Base-by-base conservation (phyloP, 2,113 vertebrate genomes). In the Puntigrus tetrazona region DNA sequence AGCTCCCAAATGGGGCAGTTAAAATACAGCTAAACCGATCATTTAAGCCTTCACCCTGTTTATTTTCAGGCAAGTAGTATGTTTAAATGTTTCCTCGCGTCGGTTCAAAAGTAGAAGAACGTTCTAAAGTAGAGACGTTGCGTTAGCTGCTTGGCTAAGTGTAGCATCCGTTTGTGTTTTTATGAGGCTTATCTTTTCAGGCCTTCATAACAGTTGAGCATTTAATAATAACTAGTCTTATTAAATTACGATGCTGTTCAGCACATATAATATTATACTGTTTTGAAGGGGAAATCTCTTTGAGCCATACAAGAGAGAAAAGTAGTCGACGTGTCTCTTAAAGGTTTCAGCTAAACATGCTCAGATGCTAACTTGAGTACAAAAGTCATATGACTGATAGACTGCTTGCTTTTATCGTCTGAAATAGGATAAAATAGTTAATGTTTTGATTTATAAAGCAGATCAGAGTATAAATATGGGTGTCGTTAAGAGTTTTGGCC, bases 1-100 rank as follows among this genome's bases (percentile, higher is more conserved):
- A 67, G 13, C 75, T 41, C 77, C 78, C 84, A 78, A 85, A 90
- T 90, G 90, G 89, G 84, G 82, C 74, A 57, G 29, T 82, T 79
- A 90, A 76, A 87, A 27, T 79, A 78, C 61, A 89, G 84, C 78
- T 87, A 88, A 85, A 84, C 22, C 27, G 57, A 73, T 31, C 31
- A 72, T 55, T 36, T 41, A 73, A 50, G 13, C 29, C 27, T 59
- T 31, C 76, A 86, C 79, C 47, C 70, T 59, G 77, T 77, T 74
- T 43, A 74, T 76, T 77, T 65, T 72, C 25, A 89, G 89, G 90
- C 90, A 89, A 76, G 85, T 43, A 7, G 18, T 9, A 38, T 34
- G 9, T 14, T 52, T 55, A 18, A 1, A 22, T 16, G 29, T 10
- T 18, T 0, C 1, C 1, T 16, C n/a, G 27, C 29, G 20, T 55